Base-by-base conservation (phyloP, 2,113 vertebrate species). In the Coregonus clupeaformis region DNA sequence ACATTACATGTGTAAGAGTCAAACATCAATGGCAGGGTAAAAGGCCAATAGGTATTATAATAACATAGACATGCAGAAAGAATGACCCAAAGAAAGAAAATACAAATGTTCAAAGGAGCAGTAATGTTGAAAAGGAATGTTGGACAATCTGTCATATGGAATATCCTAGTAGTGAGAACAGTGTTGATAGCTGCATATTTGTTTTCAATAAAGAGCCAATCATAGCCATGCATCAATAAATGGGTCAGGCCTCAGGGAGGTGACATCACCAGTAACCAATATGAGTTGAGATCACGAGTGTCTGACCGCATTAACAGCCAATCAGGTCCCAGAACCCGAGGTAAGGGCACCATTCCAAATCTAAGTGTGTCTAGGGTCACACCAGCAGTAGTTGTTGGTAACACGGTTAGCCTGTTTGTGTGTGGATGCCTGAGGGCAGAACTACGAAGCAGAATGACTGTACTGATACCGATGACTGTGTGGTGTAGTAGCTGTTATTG, bases 181-280 rank as follows among this genome's bases (percentile, higher is more conserved):
- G 64, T 32, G 64, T 30, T 30, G 12, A 30, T 66, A 6, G 18
- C 27, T 66, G 14, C 14, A 22, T 13, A 24, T 13, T 30, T 47
- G 4, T 52, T 49, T 22, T 3, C 45, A 49, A 16, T 16, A n/a
- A 67, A 52, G 4, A 70, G 25, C 45, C 68, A 70, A 70, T 70
- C 22, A 16, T 11, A 18, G 45, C 36, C 36, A 14, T 6, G 45
- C 11, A 25, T 20, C 13, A 49, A 16, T 24, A 52, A 49, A 18
- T 5, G 12, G 42, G 30, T 20, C 22, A 42, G 20, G 20, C 57
- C 32, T 32, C 9, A 18, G 27, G 59, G 59, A 72, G 59, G 30
- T 72, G 71, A 72, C 57, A 60, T 60, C 55, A 72, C 49, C 16
- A 16, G 14, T 57, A 71, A 57, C 47, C 69, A 71, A 71, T 71